These are phyloP conservation scores for Amazona finschi DNA, from an alignment of 2,797 vertebrate genomes.

Conservation along the genomic window DNA sequence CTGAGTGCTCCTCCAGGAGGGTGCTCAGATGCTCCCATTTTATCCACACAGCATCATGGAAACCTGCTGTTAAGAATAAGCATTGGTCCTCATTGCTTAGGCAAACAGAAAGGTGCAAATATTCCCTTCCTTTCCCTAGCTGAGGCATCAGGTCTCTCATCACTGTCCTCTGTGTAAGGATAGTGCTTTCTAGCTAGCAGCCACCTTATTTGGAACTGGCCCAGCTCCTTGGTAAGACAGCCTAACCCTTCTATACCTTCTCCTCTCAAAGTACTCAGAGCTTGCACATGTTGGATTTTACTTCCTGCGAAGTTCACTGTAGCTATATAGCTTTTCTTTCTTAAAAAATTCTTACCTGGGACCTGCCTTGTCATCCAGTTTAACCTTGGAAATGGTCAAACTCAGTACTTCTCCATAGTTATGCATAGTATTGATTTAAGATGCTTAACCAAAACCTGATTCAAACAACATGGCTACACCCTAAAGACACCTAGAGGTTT, in stretches of 20 bases:
- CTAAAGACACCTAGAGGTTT: background rate
- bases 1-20: background rate
- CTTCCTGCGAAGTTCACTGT: background rate
- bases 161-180: background rate
- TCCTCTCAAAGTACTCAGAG: background rate
- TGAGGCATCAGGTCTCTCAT: background rate
- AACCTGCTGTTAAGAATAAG: background rate
- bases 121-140: background rate
- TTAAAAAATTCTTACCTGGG: background rate
- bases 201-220: background rate
- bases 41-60: background rate
- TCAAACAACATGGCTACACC: background rate
- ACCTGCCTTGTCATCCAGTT: background rate
- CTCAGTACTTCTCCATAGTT: background rate
- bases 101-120: background rate
- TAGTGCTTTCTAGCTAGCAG: background rate
- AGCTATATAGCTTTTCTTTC: background rate
- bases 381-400: background rate
- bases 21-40: background rate
- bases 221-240: background rate
- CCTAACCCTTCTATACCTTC: background rate
- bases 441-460: background rate
- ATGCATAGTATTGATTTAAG: background rate
- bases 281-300: fast-evolving
- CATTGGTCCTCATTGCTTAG: background rate